phyloP scores from a whole-genome alignment of 2,888 invertebrate species.

The Plagiodera versicolora region DNA sequence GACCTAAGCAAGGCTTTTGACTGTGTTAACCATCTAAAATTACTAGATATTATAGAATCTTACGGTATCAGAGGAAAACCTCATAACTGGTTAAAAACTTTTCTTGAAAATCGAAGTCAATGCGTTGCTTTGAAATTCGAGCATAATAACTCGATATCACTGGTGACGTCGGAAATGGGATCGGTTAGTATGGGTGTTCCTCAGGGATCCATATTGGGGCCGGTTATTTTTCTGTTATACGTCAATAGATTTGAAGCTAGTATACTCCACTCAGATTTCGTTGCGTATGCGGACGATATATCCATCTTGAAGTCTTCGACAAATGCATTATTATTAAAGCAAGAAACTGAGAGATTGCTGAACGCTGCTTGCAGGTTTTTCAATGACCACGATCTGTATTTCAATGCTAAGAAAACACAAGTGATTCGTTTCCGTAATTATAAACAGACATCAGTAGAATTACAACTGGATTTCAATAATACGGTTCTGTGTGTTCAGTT shows the following conservation, averaged over 20 bases:
- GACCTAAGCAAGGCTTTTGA: constrained; percentile 5
- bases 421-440: neutral
- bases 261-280: neutral
- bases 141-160: neutral
- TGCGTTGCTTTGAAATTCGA: neutral
- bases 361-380: neutral
- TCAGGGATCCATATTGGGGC: no score
- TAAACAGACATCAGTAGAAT: neutral
- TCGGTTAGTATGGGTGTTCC: neutral
- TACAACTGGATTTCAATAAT: neutral
- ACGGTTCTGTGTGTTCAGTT: no score
- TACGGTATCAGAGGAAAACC: neutral
- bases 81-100: neutral
- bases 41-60: neutral
- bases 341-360: neutral
- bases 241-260: neutral
- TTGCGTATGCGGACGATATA: constrained; percentile 1
- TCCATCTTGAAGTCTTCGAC: neutral
- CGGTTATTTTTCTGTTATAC: neutral
- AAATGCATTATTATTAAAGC: neutral
- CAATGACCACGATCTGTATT: neutral
- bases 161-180: neutral
- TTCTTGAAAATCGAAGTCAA: neutral
- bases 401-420: neutral
- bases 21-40: neutral